A percentile compares a stretch with the other conserved stretches of the same genome.
Conservation (phyloP, 2,797 vertebrate species). For the Sparidentex hasta region DNA sequence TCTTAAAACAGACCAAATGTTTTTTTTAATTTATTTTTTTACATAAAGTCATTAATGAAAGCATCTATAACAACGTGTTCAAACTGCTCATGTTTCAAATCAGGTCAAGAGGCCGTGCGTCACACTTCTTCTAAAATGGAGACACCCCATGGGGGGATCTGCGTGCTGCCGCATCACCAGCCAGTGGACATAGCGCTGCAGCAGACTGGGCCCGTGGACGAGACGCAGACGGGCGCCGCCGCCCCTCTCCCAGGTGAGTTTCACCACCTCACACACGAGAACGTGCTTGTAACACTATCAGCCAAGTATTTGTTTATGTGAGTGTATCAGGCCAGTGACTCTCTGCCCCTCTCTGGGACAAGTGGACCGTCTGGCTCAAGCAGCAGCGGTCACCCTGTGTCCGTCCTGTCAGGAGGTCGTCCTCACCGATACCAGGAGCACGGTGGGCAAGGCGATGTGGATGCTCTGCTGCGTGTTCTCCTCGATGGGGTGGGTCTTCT, state of each 20-base stretch:
- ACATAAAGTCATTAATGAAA: neutral
- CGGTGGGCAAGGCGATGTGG: slow-evolving; percentile 49
- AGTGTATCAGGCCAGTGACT: neutral
- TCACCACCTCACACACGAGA: neutral
- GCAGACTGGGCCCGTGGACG: accelerated
- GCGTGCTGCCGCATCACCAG: slow-evolving; percentile 43
- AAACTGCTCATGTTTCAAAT: neutral
- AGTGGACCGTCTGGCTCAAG: slow-evolving; percentile 36
- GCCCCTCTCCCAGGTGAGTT: slow-evolving; percentile 35
- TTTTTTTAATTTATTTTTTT: neutral
- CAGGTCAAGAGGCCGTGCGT: neutral
- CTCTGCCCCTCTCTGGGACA: neutral
- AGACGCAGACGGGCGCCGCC: accelerated
- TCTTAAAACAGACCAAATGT: no score
- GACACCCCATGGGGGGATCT: slow-evolving; percentile 46
- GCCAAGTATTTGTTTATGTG: neutral
- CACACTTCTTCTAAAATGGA: neutral
- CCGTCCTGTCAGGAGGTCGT: slow-evolving; percentile 70
- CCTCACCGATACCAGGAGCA: slow-evolving; percentile 57
- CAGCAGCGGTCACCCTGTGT: slow-evolving; percentile 53
- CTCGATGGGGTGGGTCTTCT: slow-evolving; percentile 64
- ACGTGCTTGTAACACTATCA: neutral
- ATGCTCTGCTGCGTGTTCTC: slow-evolving; percentile 57
- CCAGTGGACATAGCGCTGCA: accelerated
- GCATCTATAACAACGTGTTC: neutral